phyloP scores from a whole-genome alignment of 2,113 vertebrate species.

The Podiceps cristatus region DNA sequence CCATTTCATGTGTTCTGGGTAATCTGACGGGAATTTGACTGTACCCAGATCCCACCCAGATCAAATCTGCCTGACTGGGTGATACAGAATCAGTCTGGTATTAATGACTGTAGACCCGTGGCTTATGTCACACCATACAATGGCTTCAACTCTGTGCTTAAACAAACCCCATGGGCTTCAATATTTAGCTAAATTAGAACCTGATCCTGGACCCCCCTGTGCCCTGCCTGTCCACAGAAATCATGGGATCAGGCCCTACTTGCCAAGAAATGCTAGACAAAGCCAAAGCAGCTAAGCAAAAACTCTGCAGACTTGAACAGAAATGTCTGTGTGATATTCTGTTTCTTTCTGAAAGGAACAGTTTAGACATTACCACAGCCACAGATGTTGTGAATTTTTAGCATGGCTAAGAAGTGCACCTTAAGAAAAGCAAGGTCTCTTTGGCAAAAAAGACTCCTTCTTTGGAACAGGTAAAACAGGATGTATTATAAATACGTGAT shows the following conservation, averaged over 20 bases:
- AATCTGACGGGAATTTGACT: not conserved
- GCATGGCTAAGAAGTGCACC: conserved; percentile 53
- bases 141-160: conserved; percentile 27
- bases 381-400: conserved; percentile 47
- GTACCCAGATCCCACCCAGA: not conserved
- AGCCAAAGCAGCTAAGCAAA: conserved; percentile 12
- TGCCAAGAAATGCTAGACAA: conserved; percentile 19
- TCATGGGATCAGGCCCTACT: not conserved
- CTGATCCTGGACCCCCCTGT: not conserved
- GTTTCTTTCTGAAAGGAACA: conserved; percentile 59
- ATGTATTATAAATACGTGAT: conserved; percentile 48
- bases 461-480: conserved; percentile 70
- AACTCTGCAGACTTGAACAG: not conserved
- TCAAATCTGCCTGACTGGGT: not conserved
- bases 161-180: not conserved
- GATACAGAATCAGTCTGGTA: not conserved
- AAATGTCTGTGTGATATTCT: not conserved
- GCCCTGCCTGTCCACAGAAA: not conserved
- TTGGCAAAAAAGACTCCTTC: conserved; percentile 66
- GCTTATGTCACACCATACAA: not conserved
- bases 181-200: conserved; percentile 24
- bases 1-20: not conserved
- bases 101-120: not conserved
- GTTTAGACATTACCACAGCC: conserved; percentile 51
- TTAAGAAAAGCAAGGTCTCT: conserved; percentile 67